These are phyloP conservation scores for Hippocampus barbouri DNA, from an alignment of 2,113 vertebrate genomes.

Conservation along the genomic window DNA sequence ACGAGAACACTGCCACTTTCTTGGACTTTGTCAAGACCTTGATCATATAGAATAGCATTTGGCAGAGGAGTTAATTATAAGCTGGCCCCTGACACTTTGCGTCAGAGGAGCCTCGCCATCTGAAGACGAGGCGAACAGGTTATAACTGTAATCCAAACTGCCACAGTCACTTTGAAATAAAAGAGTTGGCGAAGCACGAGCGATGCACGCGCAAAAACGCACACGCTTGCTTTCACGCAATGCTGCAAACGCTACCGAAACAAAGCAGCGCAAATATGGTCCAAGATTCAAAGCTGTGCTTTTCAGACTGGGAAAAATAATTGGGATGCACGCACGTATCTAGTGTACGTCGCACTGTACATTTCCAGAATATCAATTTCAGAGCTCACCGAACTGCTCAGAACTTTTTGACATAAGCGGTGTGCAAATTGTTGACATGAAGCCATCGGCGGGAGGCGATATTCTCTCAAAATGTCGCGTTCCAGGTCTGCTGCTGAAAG, in stretches of 20 bases:
- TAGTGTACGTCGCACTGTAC: too few species aligned
- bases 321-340: too few species aligned
- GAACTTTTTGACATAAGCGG: too few species aligned
- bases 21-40: conserved; percentile 73
- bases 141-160: conserved; percentile 78
- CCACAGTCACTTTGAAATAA: conserved; percentile 73
- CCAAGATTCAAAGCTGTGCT: neutral
- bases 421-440: too few species aligned
- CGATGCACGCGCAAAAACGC: conserved; percentile 26
- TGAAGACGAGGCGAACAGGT: conserved; percentile 38
- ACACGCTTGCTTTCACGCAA: conserved; percentile 15
- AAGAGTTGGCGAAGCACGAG: conserved; percentile 62
- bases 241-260: conserved; percentile 38
- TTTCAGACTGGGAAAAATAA: neutral
- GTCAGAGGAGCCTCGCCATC: conserved; percentile 62
- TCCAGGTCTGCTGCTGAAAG: too few species aligned
- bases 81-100: conserved; percentile 74
- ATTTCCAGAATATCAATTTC: neutral
- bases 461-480: too few species aligned
- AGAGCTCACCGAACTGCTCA: neutral
- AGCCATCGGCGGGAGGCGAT: too few species aligned
- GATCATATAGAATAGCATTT: conserved; percentile 85
- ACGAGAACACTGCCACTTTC: conserved; percentile 76
- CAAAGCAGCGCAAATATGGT: conserved; percentile 6
- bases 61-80: conserved; percentile 93